Percentiles rank a stretch among this genome's conserved stretches.
Evolutionary conservation across 2,113 vertebrate genomes (phyloP).

Genomic region (Chrysochloris asiatica): DNA sequence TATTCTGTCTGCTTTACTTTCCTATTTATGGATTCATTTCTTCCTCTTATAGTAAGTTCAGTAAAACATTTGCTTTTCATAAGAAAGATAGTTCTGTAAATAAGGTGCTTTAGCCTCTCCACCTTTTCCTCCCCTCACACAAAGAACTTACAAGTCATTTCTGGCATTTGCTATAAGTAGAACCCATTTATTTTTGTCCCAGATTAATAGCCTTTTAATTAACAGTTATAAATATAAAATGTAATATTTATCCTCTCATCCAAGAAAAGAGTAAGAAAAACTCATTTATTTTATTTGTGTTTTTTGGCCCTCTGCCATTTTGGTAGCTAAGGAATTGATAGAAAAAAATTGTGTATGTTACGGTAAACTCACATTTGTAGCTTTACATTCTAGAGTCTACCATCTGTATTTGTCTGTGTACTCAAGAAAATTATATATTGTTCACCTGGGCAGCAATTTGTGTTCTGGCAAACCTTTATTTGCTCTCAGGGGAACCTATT

Average conservation of each 20-base stretch:
- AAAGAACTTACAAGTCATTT: conserved; percentile 76
- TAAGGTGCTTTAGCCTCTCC: conserved; percentile 31
- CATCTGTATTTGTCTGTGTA: conserved; percentile 70
- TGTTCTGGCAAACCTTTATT: conserved; percentile 78
- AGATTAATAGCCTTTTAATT: conserved; percentile 81
- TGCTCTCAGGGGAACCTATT: conserved; percentile 70
- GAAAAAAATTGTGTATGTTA: conserved; percentile 59
- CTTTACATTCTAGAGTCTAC: conserved; percentile 50
- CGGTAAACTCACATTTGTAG: conserved; percentile 62
- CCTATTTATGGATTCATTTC: conserved; percentile 54
- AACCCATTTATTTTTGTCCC: conserved; percentile 76
- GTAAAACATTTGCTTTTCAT: conserved; percentile 84
- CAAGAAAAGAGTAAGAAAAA: conserved; percentile 79
- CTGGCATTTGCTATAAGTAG: conserved; percentile 74
- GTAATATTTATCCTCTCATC: conserved; percentile 77
- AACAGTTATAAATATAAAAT: conserved; percentile 82
- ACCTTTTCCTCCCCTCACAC: neutral
- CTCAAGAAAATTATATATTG: conserved; percentile 74
- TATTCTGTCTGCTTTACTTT: conserved; percentile 52
- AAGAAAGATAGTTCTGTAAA: conserved; percentile 79
- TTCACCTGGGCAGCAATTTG: conserved; percentile 76
- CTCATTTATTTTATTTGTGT: conserved; percentile 81
- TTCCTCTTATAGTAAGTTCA: conserved; percentile 42
- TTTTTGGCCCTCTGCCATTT: conserved; percentile 78
- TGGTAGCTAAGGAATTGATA: conserved; percentile 75